Evolutionary conservation across 2,797 vertebrate genomes (phyloP).

Genomic region (Sebastes diploproa): DNA sequence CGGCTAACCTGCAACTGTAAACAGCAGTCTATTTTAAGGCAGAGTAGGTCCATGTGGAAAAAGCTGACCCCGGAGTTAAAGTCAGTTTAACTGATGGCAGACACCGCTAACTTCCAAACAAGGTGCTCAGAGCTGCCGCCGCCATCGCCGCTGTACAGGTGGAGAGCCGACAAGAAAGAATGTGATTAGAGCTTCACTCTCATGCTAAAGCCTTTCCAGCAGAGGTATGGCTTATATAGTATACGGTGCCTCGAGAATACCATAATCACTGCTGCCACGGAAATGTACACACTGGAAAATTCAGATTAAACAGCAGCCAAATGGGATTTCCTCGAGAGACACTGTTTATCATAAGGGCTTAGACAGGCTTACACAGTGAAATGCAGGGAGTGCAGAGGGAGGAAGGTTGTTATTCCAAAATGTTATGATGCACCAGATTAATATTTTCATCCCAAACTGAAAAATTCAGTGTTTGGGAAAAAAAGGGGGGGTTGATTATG

Average conservation of each 20-base stretch:
- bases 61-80: slow-evolving; percentile 70
- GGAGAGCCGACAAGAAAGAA: neutral
- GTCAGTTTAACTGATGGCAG: slow-evolving; percentile 55
- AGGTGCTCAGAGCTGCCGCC: slow-evolving; percentile 42
- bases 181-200: neutral
- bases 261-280: slow-evolving; percentile 36
- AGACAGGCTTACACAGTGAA: slow-evolving; percentile 31
- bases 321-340: slow-evolving; percentile 54
- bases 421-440: neutral
- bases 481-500: neutral
- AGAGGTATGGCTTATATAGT: slow-evolving; percentile 15
- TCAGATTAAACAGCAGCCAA: slow-evolving; percentile 51
- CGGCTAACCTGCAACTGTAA: slow-evolving; percentile 74
- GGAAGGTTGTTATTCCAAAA: slow-evolving; percentile 2
- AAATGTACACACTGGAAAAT: slow-evolving; percentile 58
- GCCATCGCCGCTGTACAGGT: slow-evolving; percentile 22
- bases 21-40: slow-evolving; percentile 78
- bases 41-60: slow-evolving; percentile 70
- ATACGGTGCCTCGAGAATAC: neutral
- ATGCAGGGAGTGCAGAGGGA: slow-evolving; percentile 5
- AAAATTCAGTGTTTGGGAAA: neutral
- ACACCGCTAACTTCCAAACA: slow-evolving; percentile 66
- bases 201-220: slow-evolving; percentile 3
- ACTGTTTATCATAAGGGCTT: slow-evolving; percentile 49
- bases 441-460: slow-evolving; percentile 25